Conservation (phyloP, 1,140 invertebrate genomes). For the Pteromalus puparum region DNA sequence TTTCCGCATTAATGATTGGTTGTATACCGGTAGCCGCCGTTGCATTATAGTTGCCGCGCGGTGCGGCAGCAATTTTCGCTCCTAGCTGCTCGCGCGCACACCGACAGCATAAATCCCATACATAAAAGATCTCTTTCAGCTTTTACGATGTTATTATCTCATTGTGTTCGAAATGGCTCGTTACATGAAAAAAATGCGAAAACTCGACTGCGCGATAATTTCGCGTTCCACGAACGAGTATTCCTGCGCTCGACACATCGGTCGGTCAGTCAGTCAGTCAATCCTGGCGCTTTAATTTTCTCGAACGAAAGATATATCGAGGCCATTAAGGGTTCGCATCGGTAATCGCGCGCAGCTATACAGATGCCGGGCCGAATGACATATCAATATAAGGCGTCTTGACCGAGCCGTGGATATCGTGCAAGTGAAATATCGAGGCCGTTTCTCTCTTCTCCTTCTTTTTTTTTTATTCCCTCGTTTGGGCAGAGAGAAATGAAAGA, state of each 20-base stretch:
- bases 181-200: constrained; percentile 38
- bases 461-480: background rate
- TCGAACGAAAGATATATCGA: constrained; percentile 41
- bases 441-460: background rate
- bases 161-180: constrained; percentile 48
- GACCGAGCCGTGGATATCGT: constrained; percentile 2
- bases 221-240: background rate
- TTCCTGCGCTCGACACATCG: background rate
- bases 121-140: constrained; percentile 48
- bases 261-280: background rate
- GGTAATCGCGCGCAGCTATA: background rate
- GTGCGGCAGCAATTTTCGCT: constrained; percentile 35
- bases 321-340: background rate
- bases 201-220: constrained; percentile 28
- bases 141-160: constrained; percentile 49
- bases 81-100: background rate
- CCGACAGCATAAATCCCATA: constrained; percentile 45
- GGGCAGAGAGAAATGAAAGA: background rate
- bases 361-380: background rate
- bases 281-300: constrained; percentile 28
- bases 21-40: constrained; percentile 35
- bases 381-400: constrained; percentile 21
- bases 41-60: background rate
- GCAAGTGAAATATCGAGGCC: constrained; percentile 43
- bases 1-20: constrained; percentile 46